Conservation (phyloP, 2,113 vertebrate genomes). For the Platysteira castanea region DNA sequence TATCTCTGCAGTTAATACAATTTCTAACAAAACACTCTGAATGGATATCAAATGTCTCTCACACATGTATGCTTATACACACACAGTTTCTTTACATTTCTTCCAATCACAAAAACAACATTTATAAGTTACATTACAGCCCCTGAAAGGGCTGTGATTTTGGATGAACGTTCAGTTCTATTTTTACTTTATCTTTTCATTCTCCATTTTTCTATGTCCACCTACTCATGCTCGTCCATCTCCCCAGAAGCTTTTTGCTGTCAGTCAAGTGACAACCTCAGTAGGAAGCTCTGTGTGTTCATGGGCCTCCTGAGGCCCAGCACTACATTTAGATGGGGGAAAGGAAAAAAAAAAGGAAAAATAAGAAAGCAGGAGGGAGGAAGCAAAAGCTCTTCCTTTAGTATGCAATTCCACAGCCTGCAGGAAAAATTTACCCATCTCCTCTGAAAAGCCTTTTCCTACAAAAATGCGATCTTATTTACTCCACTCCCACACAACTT, state of each 20-base stretch:
- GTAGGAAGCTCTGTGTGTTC: conserved; percentile 67
- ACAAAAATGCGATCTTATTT: conserved; percentile 41
- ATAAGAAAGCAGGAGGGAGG: not conserved
- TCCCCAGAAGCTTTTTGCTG: conserved; percentile 74
- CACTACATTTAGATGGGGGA: conserved; percentile 46
- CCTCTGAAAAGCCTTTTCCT: conserved; percentile 58
- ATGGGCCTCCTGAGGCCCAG: conserved; percentile 60
- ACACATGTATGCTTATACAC: not conserved
- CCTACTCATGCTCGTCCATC: conserved; percentile 77
- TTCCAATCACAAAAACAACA: not conserved
- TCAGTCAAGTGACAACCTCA: conserved; percentile 76
- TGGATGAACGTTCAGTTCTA: not conserved
- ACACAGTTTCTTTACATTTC: not conserved
- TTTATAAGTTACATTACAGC: not conserved
- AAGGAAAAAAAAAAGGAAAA: not conserved
- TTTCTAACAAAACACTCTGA: not conserved
- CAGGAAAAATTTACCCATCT: not conserved
- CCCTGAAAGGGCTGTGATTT: conserved; percentile 7
- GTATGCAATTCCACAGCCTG: conserved; percentile 49
- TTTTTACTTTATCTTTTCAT: conserved; percentile 55
- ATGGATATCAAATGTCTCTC: not conserved
- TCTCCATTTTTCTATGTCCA: conserved; percentile 64
- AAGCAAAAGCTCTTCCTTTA: conserved; percentile 46
- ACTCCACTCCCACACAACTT: conserved; percentile 55
- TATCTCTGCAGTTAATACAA: not conserved